Evolutionary conservation across 1,140 invertebrate genomes (phyloP).

Genomic region (Metopolophium dirhodum): DNA sequence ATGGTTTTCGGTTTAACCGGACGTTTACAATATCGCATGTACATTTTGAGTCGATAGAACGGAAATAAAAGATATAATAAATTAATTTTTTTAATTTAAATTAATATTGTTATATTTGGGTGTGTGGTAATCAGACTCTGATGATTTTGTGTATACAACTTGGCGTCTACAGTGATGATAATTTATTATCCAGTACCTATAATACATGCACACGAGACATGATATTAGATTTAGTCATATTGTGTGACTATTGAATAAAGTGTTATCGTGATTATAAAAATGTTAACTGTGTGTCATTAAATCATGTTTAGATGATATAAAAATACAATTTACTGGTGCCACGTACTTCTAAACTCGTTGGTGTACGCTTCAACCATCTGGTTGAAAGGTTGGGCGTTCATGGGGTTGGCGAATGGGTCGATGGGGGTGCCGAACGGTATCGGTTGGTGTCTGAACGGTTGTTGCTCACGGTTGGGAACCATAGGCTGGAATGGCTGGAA

Average conservation of each 20-base stretch:
- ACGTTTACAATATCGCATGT: not conserved
- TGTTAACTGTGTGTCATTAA: not conserved
- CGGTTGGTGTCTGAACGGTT: not conserved
- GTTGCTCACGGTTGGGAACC: not conserved
- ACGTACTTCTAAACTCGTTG: conserved; percentile 33
- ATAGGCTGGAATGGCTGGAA: not conserved
- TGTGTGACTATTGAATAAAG: not conserved
- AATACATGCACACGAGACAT: not conserved
- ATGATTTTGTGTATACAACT: not conserved
- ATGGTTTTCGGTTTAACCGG: not conserved
- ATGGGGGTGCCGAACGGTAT: not conserved
- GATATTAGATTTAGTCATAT: not conserved
- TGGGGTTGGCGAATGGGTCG: not conserved
- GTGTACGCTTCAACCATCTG: conserved; percentile 18
- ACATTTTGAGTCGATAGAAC: not conserved
- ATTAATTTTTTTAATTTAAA: not conserved
- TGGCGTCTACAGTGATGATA: not conserved
- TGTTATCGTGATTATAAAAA: not conserved
- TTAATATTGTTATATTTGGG: not conserved
- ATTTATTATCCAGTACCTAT: not conserved
- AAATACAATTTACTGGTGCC: not conserved
- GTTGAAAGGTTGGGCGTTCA: not conserved
- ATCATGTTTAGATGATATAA: not conserved
- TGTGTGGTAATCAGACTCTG: not conserved
- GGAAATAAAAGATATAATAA: not conserved